Evolutionary conservation across 92 coral and sea anemone species (phyloP).

Genomic region (Diadumene lineata): DNA sequence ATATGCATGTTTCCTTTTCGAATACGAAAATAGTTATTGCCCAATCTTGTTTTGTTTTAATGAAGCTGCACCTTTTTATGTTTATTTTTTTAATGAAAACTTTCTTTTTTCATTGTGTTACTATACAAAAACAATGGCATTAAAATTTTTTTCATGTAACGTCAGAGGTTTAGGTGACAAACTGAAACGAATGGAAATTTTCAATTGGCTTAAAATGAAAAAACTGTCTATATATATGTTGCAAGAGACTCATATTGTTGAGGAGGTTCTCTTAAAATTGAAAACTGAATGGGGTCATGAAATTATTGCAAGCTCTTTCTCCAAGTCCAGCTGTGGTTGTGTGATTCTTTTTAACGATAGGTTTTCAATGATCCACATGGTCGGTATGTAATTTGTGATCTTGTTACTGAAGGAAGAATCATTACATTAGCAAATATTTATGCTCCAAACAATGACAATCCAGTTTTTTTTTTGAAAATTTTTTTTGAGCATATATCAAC

Average conservation of each 20-base stretch:
- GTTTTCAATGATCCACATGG: conserved; percentile 34
- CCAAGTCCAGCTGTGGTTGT: conserved; percentile 13
- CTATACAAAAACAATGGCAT: conserved; percentile 5
- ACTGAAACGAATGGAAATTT: conserved; percentile 31
- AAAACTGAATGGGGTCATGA: conserved; percentile 35
- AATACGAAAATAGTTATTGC: too few relatives aligned
- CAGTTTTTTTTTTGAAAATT: background rate
- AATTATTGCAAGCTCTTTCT: conserved; percentile 5
- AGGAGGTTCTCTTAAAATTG: conserved; percentile 1
- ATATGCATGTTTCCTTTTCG: too few relatives aligned
- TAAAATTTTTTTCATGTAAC: conserved; percentile 9
- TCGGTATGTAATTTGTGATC: conserved; percentile 34
- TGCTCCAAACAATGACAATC: conserved; percentile 38
- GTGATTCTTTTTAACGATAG: conserved; percentile 39
- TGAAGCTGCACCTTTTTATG: too few relatives aligned
- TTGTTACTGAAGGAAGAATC: conserved; percentile 8
- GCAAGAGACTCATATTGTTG: conserved; percentile 39
- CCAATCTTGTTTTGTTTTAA: too few relatives aligned
- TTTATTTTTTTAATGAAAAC: too few relatives aligned
- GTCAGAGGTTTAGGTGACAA: conserved; percentile 29
- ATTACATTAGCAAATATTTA: conserved; percentile 35
- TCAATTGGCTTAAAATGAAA: conserved; percentile 40
- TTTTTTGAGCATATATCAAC: background rate
- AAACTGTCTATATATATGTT: conserved; percentile 34
- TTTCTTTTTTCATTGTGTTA: too few relatives aligned